phyloP scores from a whole-genome alignment of 2,797 vertebrate genomes.

The Meda fulgida region DNA sequence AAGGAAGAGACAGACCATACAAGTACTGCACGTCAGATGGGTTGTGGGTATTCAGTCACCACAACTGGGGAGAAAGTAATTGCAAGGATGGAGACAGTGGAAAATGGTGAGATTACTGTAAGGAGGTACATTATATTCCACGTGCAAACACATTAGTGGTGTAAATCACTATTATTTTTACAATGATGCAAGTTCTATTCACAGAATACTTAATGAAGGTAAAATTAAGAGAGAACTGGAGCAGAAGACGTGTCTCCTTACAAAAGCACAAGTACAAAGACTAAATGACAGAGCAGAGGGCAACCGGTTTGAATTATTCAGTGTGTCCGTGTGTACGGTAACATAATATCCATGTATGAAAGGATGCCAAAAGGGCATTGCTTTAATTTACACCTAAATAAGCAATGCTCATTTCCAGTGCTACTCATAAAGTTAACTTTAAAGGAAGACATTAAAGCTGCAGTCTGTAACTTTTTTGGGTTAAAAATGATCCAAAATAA shows the following conservation, averaged over 20 bases:
- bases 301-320: conserved; percentile 16
- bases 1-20: conserved; percentile 1
- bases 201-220: background rate
- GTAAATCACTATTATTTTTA: background rate
- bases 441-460: background rate
- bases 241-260: conserved; percentile 15
- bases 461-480: no score
- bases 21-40: background rate
- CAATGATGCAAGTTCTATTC: no score
- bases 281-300: background rate
- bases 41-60: background rate
- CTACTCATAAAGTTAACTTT: background rate
- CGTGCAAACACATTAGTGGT: background rate
- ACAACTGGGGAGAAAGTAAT: background rate
- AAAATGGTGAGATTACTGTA: background rate
- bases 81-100: background rate
- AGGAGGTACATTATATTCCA: background rate
- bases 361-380: conserved; percentile 6
- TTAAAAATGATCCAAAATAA: no score
- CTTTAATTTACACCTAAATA: background rate
- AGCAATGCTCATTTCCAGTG: background rate
- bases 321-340: background rate
- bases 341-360: background rate
- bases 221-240: background rate
- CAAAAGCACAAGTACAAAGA: conserved; percentile 24